phyloP scores from a whole-genome alignment of 2,797 vertebrate genomes.

The Todus mexicanus region DNA sequence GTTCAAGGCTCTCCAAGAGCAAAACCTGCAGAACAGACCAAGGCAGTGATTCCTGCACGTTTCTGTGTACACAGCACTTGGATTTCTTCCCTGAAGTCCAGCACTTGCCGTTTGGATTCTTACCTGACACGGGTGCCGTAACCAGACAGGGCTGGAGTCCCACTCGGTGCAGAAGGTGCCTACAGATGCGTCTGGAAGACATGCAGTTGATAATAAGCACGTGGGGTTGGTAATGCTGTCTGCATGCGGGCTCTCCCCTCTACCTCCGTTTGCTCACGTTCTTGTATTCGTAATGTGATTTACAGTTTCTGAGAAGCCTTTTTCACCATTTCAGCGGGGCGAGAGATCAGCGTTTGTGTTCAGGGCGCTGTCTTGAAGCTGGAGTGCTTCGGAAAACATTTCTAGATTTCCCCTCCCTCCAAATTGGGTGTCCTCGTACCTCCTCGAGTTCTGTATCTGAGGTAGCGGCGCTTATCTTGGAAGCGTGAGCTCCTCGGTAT shows the following conservation, averaged over 20 bases:
- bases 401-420: not conserved
- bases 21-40: not conserved
- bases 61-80: rapidly evolving
- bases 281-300: not conserved
- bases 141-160: not conserved
- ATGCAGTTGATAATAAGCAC: not conserved
- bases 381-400: not conserved
- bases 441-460: not conserved
- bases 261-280: not conserved
- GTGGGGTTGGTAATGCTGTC: not conserved
- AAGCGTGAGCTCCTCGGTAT: not conserved
- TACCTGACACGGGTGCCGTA: not conserved
- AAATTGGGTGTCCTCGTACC: not conserved
- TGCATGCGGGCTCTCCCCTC: not conserved
- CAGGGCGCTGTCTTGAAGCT: not conserved
- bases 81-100: rapidly evolving
- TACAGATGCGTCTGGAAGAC: not conserved
- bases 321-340: not conserved
- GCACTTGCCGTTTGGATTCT: not conserved
- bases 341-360: not conserved
- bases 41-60: not conserved
- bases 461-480: not conserved
- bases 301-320: not conserved
- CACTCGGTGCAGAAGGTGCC: not conserved
- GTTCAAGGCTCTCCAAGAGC: not conserved